Percentiles rank a stretch among this genome's conserved stretches.
phyloP scores from a whole-genome alignment of 2,888 invertebrate species.

The Luperina nickerlii region DNA sequence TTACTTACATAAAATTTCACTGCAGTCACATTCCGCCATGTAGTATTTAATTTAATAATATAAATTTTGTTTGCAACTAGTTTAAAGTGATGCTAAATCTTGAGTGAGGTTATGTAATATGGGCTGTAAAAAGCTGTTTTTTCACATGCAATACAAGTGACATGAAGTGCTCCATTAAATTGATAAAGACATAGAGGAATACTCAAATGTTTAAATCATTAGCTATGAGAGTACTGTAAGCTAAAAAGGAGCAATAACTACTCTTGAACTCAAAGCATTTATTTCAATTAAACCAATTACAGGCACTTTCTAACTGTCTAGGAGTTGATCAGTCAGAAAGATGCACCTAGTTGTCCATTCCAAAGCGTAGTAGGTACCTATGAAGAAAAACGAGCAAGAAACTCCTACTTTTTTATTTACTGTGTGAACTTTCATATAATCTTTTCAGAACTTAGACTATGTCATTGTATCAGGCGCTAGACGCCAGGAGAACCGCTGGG shows the following conservation, averaged over 20 bases:
- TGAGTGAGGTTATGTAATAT: neutral
- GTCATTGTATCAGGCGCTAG: slow-evolving; percentile 98
- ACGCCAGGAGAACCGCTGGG: slow-evolving; percentile 99
- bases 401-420: neutral
- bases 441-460: slow-evolving; percentile 97
- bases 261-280: neutral
- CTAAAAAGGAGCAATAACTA: neutral
- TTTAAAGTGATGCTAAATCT: neutral
- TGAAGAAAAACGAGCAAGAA: neutral
- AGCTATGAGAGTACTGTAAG: neutral
- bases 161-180: neutral
- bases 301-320: neutral
- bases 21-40: too few relatives aligned
- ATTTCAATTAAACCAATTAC: neutral
- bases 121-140: neutral
- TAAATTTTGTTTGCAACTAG: neutral
- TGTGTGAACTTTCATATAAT: neutral
- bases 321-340: too few relatives aligned
- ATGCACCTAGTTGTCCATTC: neutral
- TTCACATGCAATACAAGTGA: neutral
- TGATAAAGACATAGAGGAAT: neutral
- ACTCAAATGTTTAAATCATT: neutral
- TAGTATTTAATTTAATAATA: too few relatives aligned
- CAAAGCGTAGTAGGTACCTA: neutral
- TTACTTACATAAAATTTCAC: too few relatives aligned